Base-by-base conservation (phyloP, 23 tunicate species). In the Diplosoma virens region DNA sequence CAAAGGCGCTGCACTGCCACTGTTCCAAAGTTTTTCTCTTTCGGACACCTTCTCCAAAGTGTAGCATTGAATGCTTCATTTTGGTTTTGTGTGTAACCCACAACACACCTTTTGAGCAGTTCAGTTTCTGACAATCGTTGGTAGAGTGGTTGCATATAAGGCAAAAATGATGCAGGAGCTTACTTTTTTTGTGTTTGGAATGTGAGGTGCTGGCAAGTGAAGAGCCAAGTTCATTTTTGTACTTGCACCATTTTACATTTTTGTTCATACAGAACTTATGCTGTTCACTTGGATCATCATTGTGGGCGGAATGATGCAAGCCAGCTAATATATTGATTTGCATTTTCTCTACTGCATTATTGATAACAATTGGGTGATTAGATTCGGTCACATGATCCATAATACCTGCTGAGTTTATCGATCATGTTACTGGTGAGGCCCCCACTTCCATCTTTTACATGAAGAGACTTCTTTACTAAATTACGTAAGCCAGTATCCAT, bases 401-500 rank as follows among this genome's bases (percentile, higher is more conserved):
- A 20, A 23, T 47, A 48, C 11, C 36, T 47, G 20, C 60, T 29
- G 18, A 72, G 59, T n/a, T 47, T 28, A 3, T 31, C 46, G 48
- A 72, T 72, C 20, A 25, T 72, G n/a, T 25, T 14, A 4, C 24
- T 37, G 9, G 78, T 72, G 33, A 72, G 26, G 21, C 78, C 78
- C 34, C 78, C 78, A 47, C 78, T 72, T 25, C 78, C 78, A 47
- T 61, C 78, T 33, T 33, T 47, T 2, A 72, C 25, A n/a, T 72
- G 34, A 27, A 36, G 60, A 47, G 21, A 11, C 2, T 27, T 47
- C 25, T 72, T 48, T 21, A 72, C 45, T 5, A 72, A 37, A 33
- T 47, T 72, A 25, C 78, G 17, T 61, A 72, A 50, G 16, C 78
- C 78, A 22, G 78, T 50, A 28, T 37, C 60, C 78, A 72, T 72